A percentile compares a stretch with the other conserved stretches of the same genome.
phyloP scores from a whole-genome alignment of 2,113 vertebrate genomes.

The Hiodon alosoides region DNA sequence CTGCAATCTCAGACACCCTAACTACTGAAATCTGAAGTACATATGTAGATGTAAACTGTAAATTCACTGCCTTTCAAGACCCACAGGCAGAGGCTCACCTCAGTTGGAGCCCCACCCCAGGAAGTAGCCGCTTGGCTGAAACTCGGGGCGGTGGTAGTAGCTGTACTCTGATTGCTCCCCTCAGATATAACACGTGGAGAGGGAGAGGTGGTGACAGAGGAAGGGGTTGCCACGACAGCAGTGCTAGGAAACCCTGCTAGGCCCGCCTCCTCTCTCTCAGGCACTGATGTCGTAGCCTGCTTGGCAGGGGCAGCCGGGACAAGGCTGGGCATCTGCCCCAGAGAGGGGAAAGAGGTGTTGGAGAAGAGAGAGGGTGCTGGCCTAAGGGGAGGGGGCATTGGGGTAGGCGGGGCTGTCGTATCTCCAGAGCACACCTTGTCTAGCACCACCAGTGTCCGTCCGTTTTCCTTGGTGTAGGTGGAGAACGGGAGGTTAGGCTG shows the following conservation, averaged over 20 bases:
- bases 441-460: conserved; percentile 75
- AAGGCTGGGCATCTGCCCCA: conserved; percentile 71
- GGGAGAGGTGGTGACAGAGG: conserved; percentile 43
- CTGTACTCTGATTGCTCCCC: conserved; percentile 59
- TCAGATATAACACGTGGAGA: conserved; percentile 65
- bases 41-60: neutral
- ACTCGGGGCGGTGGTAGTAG: conserved; percentile 59
- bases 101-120: conserved; percentile 66
- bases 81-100: conserved; percentile 67
- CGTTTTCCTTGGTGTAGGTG: conserved; percentile 90
- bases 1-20: neutral
- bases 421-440: conserved; percentile 71
- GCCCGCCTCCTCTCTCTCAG: conserved; percentile 69
- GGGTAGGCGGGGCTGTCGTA: conserved; percentile 40
- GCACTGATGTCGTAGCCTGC: conserved; percentile 55
- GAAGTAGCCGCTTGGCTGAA: conserved; percentile 67
- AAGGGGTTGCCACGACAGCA: conserved; percentile 61
- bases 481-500: conserved; percentile 75
- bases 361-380: conserved; percentile 68
- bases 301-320: conserved; percentile 66
- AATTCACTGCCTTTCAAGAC: neutral
- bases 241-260: conserved; percentile 64
- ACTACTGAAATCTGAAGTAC: neutral
- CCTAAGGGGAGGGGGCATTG: conserved; percentile 71
- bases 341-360: conserved; percentile 73